These are phyloP conservation scores for Phocoena phocoena DNA, from an alignment of 2,113 vertebrate species.

Conservation along the genomic window DNA sequence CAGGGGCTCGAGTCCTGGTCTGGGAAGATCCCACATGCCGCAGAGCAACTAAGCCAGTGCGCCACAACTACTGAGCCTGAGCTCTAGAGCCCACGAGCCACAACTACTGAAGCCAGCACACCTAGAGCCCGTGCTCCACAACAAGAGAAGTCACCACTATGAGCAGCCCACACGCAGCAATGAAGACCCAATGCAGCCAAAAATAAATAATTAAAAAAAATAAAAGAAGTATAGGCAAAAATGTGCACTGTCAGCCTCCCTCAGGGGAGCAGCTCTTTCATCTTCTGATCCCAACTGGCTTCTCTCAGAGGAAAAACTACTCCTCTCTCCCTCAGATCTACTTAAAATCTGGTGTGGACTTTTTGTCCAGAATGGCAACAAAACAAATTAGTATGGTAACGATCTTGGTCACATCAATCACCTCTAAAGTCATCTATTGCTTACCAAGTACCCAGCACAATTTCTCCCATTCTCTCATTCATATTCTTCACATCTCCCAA, in stretches of 20 bases:
- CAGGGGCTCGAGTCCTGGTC: no score
- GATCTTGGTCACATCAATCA: not conserved
- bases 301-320: not conserved
- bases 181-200: no score
- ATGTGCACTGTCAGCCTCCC: not conserved
- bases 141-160: no score
- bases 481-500: not conserved
- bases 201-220: no score
- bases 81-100: no score
- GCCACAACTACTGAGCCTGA: no score
- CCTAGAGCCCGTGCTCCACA: no score
- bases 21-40: no score
- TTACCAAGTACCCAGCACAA: not conserved
- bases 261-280: not conserved
- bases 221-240: not conserved
- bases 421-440: not conserved
- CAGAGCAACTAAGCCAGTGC: no score
- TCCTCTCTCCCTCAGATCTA: not conserved
- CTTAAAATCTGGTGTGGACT: not conserved
- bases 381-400: not conserved
- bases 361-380: not conserved
- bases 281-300: not conserved
- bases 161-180: no score
- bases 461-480: not conserved
- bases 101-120: no score